Evolutionary conservation across 2,797 vertebrate genomes (phyloP), one percentile per base, ranked within the genome.

Genomic region (Antrozous pallidus): DNA sequence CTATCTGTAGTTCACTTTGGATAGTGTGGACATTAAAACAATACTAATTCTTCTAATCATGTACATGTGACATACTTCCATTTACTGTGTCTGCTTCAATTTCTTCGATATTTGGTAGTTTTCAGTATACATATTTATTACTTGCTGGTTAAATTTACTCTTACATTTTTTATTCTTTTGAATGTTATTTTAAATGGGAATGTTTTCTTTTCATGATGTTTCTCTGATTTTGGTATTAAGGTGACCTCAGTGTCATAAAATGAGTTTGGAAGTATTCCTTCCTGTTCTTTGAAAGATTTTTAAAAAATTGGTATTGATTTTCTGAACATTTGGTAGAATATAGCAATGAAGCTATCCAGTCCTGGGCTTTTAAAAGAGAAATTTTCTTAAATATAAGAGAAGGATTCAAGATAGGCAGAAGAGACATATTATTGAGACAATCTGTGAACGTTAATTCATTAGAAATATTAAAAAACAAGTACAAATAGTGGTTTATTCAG

Each of bases 381-480:
- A 86, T 58, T 77, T 65, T 79, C 38, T 93, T 58, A 96, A 95
- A 84, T 51, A 65, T 65, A 84, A 86, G 5, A 88, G 20, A 79
- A 82, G 4, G 40, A 87, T 67, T 88, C 40, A 83, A 82, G 61
- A 89, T 0, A 82, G 5, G 17, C 17, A 80, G 33, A 92, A 89
- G 45, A 18, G 24, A 85, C 10, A 79, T 2, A 85, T 10, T 87
- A 84, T 0, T 88, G 28, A 89, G 63, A 87, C 90, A 94, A 71
- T 18, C 28, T 67, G 28, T 51, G 12, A 81, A 92, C 5, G 69
- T 88, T 45, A 94, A 88, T 78, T 93, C 33, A 67, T 91, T 75
- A 86, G 6, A 81, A 26, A 89, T 56, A 84, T 42, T 88, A 84
- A 93, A 91, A 89, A 91, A 82, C 22, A 93, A 75, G 91, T 65